These are phyloP conservation scores for Hydrozoanthus gracilis DNA, from an alignment of 92 coral and sea anemone species.

Conservation along the genomic window DNA sequence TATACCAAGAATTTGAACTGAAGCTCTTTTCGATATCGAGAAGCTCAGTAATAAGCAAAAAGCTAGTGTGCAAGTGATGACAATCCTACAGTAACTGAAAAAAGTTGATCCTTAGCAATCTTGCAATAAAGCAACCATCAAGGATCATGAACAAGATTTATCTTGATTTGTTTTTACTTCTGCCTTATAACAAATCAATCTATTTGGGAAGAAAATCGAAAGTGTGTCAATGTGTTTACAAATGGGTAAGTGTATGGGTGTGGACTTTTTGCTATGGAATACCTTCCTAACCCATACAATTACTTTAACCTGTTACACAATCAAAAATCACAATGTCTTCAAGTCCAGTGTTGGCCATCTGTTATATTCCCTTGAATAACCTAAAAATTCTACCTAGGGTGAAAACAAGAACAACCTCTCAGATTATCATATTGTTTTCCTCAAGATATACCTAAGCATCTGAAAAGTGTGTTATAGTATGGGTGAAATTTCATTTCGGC, in stretches of 20 bases:
- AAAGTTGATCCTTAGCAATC: neutral
- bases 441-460: conserved; percentile 23
- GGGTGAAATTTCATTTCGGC: neutral
- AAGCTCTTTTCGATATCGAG: neutral
- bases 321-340: conserved; percentile 94
- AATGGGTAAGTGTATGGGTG: neutral
- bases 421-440: conserved; percentile 63
- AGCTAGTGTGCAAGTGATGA: too few species aligned
- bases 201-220: neutral
- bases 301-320: conserved; percentile 84
- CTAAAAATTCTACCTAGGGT: conserved; percentile 97
- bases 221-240: neutral
- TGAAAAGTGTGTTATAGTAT: conserved; percentile 6
- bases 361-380: conserved; percentile 89
- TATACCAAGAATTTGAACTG: neutral
- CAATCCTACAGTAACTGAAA: neutral
- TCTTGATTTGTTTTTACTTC: neutral
- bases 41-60: neutral
- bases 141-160: neutral
- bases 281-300: conserved; percentile 48
- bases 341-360: conserved; percentile 88
- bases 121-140: neutral
- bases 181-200: neutral
- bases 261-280: neutral
- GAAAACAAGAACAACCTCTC: conserved; percentile 96